These are phyloP conservation scores for Catharus bicknelli DNA, from an alignment of 2,113 vertebrate species.

Conservation along the genomic window DNA sequence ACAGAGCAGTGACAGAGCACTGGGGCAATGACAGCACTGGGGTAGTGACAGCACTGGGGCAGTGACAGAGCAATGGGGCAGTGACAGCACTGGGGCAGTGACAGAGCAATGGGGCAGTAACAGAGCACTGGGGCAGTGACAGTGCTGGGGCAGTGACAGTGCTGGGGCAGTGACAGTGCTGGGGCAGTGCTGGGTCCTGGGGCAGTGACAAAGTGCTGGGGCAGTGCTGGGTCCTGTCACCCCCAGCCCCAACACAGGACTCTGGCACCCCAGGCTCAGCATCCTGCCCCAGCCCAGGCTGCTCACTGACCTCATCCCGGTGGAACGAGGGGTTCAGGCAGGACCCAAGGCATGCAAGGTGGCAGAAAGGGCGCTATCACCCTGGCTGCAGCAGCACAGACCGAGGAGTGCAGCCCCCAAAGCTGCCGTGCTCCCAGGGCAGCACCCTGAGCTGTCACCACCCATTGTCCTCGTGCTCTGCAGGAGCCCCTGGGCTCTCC, in stretches of 20 bases:
- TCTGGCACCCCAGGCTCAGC: neutral
- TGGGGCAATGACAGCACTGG: too few relatives aligned
- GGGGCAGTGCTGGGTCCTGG: too few relatives aligned
- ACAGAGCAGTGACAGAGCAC: too few relatives aligned
- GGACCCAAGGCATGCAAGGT: accelerated
- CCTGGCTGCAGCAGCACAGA: accelerated
- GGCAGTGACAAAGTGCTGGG: too few relatives aligned
- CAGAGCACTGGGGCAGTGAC: too few relatives aligned
- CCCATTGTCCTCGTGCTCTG: neutral
- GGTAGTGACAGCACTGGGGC: too few relatives aligned
- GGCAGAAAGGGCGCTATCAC: neutral
- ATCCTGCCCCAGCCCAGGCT: accelerated
- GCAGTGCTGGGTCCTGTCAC: neutral
- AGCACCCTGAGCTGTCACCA: neutral
- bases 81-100: too few relatives aligned
- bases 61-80: too few relatives aligned
- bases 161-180: too few relatives aligned
- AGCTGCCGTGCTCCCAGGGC: accelerated
- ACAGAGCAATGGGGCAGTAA: too few relatives aligned
- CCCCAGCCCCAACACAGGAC: neutral
- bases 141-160: too few relatives aligned
- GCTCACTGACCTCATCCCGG: accelerated
- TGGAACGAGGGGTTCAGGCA: accelerated
- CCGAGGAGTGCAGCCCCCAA: neutral
- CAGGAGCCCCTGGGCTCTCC: constrained; percentile 59